Evolutionary conservation across 2,797 vertebrate genomes (phyloP), one percentile per base, ranked within the genome.

Genomic region (Coluber constrictor): DNA sequence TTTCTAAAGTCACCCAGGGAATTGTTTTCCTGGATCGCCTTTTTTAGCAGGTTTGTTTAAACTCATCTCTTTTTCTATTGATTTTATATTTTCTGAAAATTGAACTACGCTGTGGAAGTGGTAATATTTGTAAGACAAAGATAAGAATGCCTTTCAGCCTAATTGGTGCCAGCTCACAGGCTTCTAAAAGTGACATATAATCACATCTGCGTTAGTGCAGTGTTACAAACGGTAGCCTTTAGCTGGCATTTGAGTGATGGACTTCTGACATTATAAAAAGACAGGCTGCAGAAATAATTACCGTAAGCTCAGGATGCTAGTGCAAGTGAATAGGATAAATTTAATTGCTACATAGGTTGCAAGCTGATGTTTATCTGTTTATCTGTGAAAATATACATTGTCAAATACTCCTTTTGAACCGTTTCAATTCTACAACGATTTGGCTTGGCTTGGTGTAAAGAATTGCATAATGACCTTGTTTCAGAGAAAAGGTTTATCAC

Each of bases 301-400:
- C 51, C 51, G 9, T 54, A 88, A 60, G 56, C 90, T 59, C 83
- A 43, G 90, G 55, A 88, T 91, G 86, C 23, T 79, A 60, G 29
- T 37, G 11, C 37, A 59, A 74, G 20, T 60, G 63, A 90, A n/a
- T 79, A 60, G 43, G 29, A 47, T 91, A 32, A 43, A 57, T 86
- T 37, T 88, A 1, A 55, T 27, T 27, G 47, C 32, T 32, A 20
- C 4, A 25, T 27, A 60, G 56, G 16, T 79, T 55, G 27, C 12
- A 59, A 93, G 91, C 54, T 88, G 7, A 16, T 91, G 10, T 43
- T 94, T 66, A 63, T 93, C 43, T 93, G 37, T 20, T 94, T 63
- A 63, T 93, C n/a, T 92, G 37, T 20, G 93, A 74, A 89, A 91
- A 51, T 88, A 0, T 29, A 5, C 0, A 2, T 92, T 94, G 95